Evolutionary conservation across 2,888 invertebrate species (phyloP), one percentile per base, ranked within the genome.

Genomic region (Pandemis cinnamomeana): DNA sequence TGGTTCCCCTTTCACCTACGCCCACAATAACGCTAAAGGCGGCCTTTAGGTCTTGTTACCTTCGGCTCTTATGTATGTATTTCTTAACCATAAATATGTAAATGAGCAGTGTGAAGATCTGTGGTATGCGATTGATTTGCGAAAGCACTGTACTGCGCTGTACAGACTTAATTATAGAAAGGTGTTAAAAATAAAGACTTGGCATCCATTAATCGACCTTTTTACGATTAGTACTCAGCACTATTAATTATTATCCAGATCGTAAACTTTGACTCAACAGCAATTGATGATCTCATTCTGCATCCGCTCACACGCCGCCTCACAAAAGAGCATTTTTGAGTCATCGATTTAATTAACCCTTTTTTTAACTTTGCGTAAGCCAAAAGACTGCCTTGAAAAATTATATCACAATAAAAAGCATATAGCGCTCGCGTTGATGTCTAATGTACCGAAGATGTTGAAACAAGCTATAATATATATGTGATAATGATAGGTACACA

Each of bases 251-350:
- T 2, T 36, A 51, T 41, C n/a, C 15, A n/a, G 48, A 11, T 46
- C 44, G 11, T 70, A 70, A 42, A 42, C 41, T 15, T 63, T 48
- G 58, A 55, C 48, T 71, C n/a, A n/a, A 20, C 20, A 55, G 13
- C 58, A 58, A 72, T 64, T 27, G 69, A 64, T 73, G 73, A 73
- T 55, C 55, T 73, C 69, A 73, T 69, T 51, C 20, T 69, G 58
- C 64, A 69, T 69, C 72, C 64, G 55, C 62, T 41, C 8, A 64
- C 62, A 58, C 41, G 71, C 63, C 72, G 64, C 60, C 58, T 60
- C 58, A 36, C 48, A 53, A 66, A 60, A 60, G 48, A 48, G 42
- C 63, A 58, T 58, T 58, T 48, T 55, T 69, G 68, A 72, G 48
- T 72, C 72, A 72, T 51, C 10, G n/a, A 27, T 7, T 36, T 36